Conservation (phyloP, 2,113 vertebrate genomes). For the Limnothrissa miodon region DNA sequence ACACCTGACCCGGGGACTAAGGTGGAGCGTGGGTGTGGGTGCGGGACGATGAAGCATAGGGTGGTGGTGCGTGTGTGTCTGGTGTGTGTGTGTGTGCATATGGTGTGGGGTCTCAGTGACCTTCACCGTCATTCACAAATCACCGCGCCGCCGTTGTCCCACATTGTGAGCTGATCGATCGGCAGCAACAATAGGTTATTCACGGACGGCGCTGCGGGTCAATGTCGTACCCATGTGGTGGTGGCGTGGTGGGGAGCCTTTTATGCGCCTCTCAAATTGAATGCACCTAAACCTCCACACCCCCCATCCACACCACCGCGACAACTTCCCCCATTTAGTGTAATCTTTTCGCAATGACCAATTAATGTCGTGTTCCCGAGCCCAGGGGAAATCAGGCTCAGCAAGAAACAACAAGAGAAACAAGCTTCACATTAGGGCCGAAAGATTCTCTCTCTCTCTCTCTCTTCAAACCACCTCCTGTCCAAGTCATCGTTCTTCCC, state of each 20-base stretch:
- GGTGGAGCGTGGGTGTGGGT: neutral
- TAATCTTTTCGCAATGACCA: constrained; percentile 39
- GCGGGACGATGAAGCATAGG: neutral
- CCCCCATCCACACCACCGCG: neutral
- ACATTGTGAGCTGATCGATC: constrained; percentile 46
- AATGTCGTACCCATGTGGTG: constrained; percentile 22
- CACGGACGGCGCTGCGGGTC: constrained; percentile 34
- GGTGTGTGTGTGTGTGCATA: neutral
- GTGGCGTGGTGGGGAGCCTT: constrained; percentile 27
- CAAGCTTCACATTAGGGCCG: constrained; percentile 6
- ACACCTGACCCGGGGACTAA: neutral
- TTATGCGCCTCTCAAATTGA: constrained; percentile 21
- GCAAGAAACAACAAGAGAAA: constrained; percentile 16
- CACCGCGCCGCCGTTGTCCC: constrained; percentile 37
- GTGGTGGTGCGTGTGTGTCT: neutral
- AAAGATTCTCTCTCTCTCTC: neutral
- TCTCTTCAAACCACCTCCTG: neutral
- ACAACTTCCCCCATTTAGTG: constrained; percentile 28
- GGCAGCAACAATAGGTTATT: constrained; percentile 47
- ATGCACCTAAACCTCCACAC: constrained; percentile 24
- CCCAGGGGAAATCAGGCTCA: constrained; percentile 12
- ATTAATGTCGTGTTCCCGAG: constrained; percentile 38
- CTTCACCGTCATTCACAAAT: constrained; percentile 50
- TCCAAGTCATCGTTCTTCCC: neutral
- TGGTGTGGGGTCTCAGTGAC: constrained; percentile 18